Evolutionary conservation across 2,888 invertebrate genomes (phyloP), one percentile per base, ranked within the genome.

Genomic region (Synanthedon formicaeformis): DNA sequence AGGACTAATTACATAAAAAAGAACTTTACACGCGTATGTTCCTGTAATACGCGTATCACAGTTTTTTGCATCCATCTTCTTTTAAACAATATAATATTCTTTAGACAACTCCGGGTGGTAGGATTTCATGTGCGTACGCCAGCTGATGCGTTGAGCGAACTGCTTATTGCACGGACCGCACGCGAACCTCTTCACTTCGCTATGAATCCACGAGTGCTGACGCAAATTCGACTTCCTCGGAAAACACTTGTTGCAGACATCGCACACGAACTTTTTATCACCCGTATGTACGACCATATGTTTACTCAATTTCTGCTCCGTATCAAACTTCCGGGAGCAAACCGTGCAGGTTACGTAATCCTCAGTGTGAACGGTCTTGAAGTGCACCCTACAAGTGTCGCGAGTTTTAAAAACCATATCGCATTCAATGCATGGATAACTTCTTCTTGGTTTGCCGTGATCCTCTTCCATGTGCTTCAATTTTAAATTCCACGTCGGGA

Each of bases 281-380:
- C 80, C 82, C 0, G 86, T 84, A 59, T 89, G 89, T 1, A 76
- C 75, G 1, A 85, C 72, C 67, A 78, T 69, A 56, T 89, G 89
- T 12, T 79, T 78, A 8, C 80, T 73, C n/a, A 89, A 62, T 52
- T 69, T 71, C 13, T 81, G 73, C 53, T 84, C 84, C 0, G 72
- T 71, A 50, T 75, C 80, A 56, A 88, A 89, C 56, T 81, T 82
- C 0, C 75, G 67, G 0, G 73, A 73, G 56, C 83, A 83, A 53
- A 66, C 68, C 0, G 71, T 61, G 50, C 83, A 83, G 0, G 64
- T 51, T 40, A 62, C 69, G 40, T 67, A 69, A 40, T 75, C 68
- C 3, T 71, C 62, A 0, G 81, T 75, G 51, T 83, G 83, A 0
- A 63, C 60, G 1, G 72, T 64, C 41, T 71, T 64, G 45, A 80